Evolutionary conservation across 2,113 vertebrate species (phyloP).

Genomic region (Tenrec ecaudatus): DNA sequence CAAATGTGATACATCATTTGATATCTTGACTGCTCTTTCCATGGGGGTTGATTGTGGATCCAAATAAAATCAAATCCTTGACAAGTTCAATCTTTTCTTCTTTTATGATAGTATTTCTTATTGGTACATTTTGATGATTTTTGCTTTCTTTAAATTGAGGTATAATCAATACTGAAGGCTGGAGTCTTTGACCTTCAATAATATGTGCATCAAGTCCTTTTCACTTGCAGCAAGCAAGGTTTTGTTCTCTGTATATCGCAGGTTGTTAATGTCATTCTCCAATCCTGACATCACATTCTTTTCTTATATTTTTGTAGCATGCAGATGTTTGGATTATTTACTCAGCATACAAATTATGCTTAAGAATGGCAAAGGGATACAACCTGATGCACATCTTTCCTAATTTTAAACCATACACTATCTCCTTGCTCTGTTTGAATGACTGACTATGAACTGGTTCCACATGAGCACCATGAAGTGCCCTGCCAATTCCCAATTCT

Average conservation of each 20-base stretch:
- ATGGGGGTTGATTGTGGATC: not conserved
- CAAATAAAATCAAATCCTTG: not conserved
- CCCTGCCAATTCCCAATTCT: too few relatives aligned
- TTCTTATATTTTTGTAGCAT: not conserved
- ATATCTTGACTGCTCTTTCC: not conserved
- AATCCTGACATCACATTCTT: not conserved
- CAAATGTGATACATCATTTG: not conserved
- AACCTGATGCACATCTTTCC: too few relatives aligned
- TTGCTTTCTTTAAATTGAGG: too few relatives aligned
- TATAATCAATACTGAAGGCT: too few relatives aligned
- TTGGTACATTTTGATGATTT: too few relatives aligned
- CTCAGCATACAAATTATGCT: not conserved
- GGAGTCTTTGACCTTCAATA: not conserved
- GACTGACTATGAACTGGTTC: too few relatives aligned
- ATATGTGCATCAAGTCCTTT: not conserved
- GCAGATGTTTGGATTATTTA: not conserved
- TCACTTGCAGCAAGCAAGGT: not conserved
- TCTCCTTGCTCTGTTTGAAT: too few relatives aligned
- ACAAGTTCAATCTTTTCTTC: too few relatives aligned
- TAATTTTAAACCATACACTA: too few relatives aligned
- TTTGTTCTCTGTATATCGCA: not conserved
- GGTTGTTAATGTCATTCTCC: not conserved
- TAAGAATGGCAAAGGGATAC: too few relatives aligned
- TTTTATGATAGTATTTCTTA: too few relatives aligned
- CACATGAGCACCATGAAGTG: too few relatives aligned